Base-by-base conservation (phyloP, 92 coral and sea anemone genomes). In the Pocillopora grandis region DNA sequence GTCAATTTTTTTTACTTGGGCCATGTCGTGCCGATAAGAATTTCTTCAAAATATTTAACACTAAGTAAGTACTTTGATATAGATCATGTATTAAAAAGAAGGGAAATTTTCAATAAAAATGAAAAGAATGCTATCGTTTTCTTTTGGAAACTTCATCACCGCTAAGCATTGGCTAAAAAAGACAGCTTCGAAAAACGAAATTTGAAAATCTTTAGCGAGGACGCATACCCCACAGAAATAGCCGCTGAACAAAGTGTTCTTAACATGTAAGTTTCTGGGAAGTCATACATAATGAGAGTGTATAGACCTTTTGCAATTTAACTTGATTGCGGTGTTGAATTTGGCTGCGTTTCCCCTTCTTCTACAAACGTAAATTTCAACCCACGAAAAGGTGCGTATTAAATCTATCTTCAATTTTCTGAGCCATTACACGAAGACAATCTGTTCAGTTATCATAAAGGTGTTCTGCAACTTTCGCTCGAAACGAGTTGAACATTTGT, bases 81-180 rank as follows among this genome's bases (percentile, higher is more conserved):
- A 35, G 84, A 27, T 69, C 27, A 17, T 80, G 75, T 69, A 80
- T 10, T 57, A 56, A 56, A 57, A 27, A 36, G 9, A 59, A 23
- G 68, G 68, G 61, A 42, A 81, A 69, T 27, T 59, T 58, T 56
- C 21, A 81, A 81, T 81, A 81, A 81, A 80, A 81, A 7, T 42
- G 52, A 42, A 42, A 21, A 21, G 27, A 58, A 60, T 33, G 5
- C 18, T 68, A 15, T 12, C 67, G 19, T 48, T 37, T 17, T 9
- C 48, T 76, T 35, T 37, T 71, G 35, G 15, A 56, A 59, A 49
- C 27, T 66, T 66, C 49, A 49, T 67, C 12, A 33, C 74, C 84
- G 23, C 8, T 10, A 17, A 16, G 31, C 66, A 9, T 6, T 10
- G 52, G 19, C 27, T 10, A 49, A 10, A 19, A 11, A 20, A 42